phyloP scores from a whole-genome alignment of 2,113 vertebrate genomes.

The Sturnira hondurensis region DNA sequence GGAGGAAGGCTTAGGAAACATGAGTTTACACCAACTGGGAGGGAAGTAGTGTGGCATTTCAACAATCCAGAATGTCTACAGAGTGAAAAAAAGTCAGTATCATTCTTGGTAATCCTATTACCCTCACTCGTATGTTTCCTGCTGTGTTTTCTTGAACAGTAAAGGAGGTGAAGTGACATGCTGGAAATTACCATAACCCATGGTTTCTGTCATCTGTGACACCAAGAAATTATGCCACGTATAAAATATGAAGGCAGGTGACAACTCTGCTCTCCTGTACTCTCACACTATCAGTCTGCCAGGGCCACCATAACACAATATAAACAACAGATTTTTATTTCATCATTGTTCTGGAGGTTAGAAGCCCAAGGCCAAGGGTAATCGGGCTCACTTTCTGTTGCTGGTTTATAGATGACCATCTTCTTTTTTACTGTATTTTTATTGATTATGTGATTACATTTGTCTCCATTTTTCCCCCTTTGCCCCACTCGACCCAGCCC shows the following conservation, averaged over 20 bases:
- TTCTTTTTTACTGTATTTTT: not conserved
- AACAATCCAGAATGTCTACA: not conserved
- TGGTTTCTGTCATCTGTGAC: not conserved
- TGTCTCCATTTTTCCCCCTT: too few relatives aligned
- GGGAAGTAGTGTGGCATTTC: not conserved
- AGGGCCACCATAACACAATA: not conserved
- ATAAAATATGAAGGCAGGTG: not conserved
- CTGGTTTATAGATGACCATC: not conserved
- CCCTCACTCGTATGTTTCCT: not conserved
- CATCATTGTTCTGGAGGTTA: not conserved
- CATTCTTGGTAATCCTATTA: not conserved
- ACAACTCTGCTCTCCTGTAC: not conserved
- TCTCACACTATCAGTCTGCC: not conserved
- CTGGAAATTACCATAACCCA: not conserved
- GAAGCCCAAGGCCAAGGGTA: not conserved
- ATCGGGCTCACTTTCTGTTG: not conserved
- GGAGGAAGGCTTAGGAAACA: not conserved
- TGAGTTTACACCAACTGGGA: not conserved
- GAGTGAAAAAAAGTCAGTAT: not conserved
- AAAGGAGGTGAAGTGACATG: not conserved
- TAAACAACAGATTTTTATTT: not conserved
- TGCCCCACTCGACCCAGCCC: too few relatives aligned
- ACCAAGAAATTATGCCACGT: not conserved
- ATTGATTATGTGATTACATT: too few relatives aligned
- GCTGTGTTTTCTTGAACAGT: not conserved